Percentiles rank a stretch among this genome's conserved stretches.
These are phyloP conservation scores for Halichoerus grypus DNA, from an alignment of 2,113 vertebrate species.

Conservation along the genomic window DNA sequence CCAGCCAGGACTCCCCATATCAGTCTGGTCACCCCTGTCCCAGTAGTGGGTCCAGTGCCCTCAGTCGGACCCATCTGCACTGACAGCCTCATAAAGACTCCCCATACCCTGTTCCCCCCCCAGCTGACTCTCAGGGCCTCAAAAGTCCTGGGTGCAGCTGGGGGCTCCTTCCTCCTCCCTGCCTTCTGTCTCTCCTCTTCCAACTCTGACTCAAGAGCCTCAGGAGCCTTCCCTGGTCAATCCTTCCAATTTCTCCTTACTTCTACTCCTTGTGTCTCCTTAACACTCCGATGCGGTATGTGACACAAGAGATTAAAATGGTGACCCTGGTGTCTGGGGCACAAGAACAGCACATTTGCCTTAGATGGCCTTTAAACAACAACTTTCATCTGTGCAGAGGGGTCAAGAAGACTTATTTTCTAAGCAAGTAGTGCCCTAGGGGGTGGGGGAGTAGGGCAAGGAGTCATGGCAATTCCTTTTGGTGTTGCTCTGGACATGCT, in stretches of 20 bases:
- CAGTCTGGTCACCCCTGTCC: not conserved
- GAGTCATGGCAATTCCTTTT: not conserved
- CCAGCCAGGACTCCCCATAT: not conserved
- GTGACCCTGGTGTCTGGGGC: not conserved
- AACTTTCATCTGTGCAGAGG: not conserved
- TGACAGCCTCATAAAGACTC: too few species aligned
- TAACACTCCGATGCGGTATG: not conserved
- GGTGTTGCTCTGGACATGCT: accelerated
- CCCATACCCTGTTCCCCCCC: not conserved
- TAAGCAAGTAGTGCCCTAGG: not conserved
- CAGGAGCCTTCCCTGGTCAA: not conserved
- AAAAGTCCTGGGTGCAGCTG: not conserved
- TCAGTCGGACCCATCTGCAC: not conserved
- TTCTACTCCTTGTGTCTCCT: not conserved
- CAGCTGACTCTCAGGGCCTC: not conserved
- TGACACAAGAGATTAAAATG: not conserved
- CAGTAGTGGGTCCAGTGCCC: not conserved
- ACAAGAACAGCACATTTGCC: not conserved
- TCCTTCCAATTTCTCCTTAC: not conserved
- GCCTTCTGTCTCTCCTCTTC: not conserved
- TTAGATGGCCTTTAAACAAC: not conserved
- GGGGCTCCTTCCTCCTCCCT: not conserved
- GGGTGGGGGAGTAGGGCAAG: not conserved
- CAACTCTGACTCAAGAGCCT: not conserved
- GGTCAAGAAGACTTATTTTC: slow-evolving; percentile 12